phyloP scores from a whole-genome alignment of 2,888 invertebrate genomes.

The Galerucella pusilla region DNA sequence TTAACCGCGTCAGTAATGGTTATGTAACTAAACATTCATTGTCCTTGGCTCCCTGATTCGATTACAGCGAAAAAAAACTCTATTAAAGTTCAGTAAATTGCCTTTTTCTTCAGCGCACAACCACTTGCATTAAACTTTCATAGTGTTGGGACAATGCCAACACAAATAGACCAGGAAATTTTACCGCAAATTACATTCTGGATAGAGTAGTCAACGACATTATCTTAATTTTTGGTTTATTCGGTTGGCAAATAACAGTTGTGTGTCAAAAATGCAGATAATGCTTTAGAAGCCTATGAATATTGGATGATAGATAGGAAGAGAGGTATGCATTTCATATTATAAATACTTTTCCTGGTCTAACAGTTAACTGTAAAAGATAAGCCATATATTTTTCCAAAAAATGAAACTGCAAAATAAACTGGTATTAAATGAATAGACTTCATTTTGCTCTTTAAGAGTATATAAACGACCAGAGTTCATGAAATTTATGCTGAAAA shows the following conservation, averaged over 20 bases:
- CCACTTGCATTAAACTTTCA: slow-evolving; percentile 17
- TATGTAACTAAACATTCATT: slow-evolving; percentile 3
- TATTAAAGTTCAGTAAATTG: slow-evolving; percentile 10
- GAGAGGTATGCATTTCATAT: too few relatives aligned
- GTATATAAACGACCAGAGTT: too few relatives aligned
- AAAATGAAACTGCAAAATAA: slow-evolving; percentile 9
- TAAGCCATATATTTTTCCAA: slow-evolving; percentile 1
- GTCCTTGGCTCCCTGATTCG: neutral
- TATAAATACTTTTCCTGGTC: neutral
- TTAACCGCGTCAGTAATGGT: neutral
- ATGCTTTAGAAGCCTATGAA: too few relatives aligned
- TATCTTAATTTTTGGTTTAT: too few relatives aligned
- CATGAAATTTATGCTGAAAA: neutral
- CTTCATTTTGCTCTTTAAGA: neutral
- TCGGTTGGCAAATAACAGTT: too few relatives aligned
- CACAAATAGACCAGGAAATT: neutral
- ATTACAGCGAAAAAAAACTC: slow-evolving; percentile 11
- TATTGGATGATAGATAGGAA: too few relatives aligned
- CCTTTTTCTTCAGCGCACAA: slow-evolving; percentile 12
- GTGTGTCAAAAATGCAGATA: too few relatives aligned
- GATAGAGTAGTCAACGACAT: too few relatives aligned
- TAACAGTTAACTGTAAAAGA: neutral
- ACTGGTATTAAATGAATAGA: neutral
- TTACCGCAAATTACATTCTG: neutral
- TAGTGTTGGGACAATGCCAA: slow-evolving; percentile 9